A percentile compares a stretch with the other conserved stretches of the same genome.
Evolutionary conservation across 2,888 invertebrate species (phyloP).

Genomic region (Caenorhabditis sinica): DNA sequence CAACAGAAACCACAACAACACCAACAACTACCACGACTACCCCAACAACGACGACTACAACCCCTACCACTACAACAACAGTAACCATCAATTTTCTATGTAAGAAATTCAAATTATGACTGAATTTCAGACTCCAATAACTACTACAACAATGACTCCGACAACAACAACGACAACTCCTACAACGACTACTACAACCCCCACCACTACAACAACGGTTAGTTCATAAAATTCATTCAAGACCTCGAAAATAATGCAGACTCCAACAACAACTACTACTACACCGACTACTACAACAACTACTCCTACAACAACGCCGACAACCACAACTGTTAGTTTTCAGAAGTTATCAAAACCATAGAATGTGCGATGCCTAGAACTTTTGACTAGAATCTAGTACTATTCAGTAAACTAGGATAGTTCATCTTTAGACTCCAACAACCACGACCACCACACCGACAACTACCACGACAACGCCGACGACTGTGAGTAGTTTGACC

Average conservation of each 20-base stretch:
- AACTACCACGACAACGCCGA: conserved; percentile 5
- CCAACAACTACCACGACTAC: conserved; percentile 2
- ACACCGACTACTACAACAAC: background rate
- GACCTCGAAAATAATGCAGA: too few relatives aligned
- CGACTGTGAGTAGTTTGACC: background rate
- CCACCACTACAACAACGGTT: background rate
- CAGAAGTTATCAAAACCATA: too few relatives aligned
- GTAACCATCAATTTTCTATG: background rate
- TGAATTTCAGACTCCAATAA: too few relatives aligned
- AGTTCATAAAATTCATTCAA: background rate
- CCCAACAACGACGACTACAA: conserved; percentile 1
- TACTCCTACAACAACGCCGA: background rate
- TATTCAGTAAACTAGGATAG: too few relatives aligned
- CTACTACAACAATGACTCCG: too few relatives aligned
- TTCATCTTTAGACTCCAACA: too few relatives aligned
- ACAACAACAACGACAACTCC: too few relatives aligned
- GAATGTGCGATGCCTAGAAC: too few relatives aligned
- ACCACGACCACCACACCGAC: background rate
- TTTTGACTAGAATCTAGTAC: too few relatives aligned
- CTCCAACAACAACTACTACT: background rate
- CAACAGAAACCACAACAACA: background rate
- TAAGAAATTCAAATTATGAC: too few relatives aligned
- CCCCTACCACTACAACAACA: conserved; percentile 12
- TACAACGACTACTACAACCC: too few relatives aligned
- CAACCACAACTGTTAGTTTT: too few relatives aligned